phyloP scores from a whole-genome alignment of 2,888 invertebrate genomes.

The Chironomus riparius region DNA sequence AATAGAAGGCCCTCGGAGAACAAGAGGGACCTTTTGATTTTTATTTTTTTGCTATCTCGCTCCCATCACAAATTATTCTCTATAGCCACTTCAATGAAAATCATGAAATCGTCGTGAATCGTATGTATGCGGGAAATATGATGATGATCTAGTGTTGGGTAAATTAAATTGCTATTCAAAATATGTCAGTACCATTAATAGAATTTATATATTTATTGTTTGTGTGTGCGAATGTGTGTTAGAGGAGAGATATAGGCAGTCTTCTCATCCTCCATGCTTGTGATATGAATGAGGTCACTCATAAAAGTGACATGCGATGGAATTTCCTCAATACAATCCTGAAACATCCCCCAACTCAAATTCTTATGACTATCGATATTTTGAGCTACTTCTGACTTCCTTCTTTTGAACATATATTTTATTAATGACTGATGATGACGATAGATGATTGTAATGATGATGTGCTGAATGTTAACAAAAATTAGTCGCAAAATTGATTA shows the following conservation, averaged over 20 bases:
- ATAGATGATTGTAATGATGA: too few relatives aligned
- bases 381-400: too few relatives aligned
- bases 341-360: neutral
- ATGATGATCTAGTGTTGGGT: constrained; percentile 7
- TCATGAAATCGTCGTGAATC: neutral
- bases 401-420: too few relatives aligned
- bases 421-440: too few relatives aligned
- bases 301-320: neutral
- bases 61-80: neutral
- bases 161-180: constrained; percentile 24
- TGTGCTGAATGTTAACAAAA: neutral
- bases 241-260: neutral
- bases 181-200: constrained; percentile 2
- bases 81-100: neutral
- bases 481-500: constrained; percentile 20
- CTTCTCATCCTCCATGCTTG: neutral
- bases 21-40: constrained; percentile 3
- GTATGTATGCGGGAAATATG: constrained; percentile 7
- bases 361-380: neutral
- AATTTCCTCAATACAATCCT: neutral
- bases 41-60: constrained; percentile 16
- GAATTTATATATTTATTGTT: neutral
- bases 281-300: neutral
- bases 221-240: neutral
- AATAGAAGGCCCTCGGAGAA: neutral